phyloP scores from a whole-genome alignment of 2,888 invertebrate genomes.

The Plebejus anna region DNA sequence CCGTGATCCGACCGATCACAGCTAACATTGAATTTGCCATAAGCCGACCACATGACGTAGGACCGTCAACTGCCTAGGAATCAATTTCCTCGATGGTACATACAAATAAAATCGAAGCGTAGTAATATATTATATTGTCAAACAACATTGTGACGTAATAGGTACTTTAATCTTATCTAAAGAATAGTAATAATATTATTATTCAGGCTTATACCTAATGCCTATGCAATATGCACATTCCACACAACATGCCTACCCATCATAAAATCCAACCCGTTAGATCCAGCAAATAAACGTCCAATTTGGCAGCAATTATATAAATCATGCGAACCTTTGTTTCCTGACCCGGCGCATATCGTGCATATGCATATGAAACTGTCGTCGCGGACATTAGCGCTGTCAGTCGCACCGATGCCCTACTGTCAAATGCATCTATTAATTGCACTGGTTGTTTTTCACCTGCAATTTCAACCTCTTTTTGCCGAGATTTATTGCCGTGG shows the following conservation, averaged over 20 bases:
- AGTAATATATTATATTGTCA: too few relatives aligned
- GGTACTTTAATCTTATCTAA: too few relatives aligned
- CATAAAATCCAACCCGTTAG: conserved; percentile 3
- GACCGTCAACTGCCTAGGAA: too few relatives aligned
- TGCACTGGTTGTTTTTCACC: conserved; percentile 33
- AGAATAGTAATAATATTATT: too few relatives aligned
- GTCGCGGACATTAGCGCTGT: conserved; percentile 33
- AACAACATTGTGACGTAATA: too few relatives aligned
- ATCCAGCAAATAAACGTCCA: conserved; percentile 23
- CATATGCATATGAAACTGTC: conserved; percentile 34
- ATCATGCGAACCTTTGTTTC: conserved; percentile 32
- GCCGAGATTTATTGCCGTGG: not conserved
- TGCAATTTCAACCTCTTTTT: conserved; percentile 27
- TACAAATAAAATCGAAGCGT: too few relatives aligned
- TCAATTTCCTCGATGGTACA: too few relatives aligned
- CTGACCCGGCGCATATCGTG: conserved; percentile 23
- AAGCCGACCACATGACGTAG: too few relatives aligned
- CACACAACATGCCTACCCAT: not conserved
- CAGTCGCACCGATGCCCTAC: conserved; percentile 30
- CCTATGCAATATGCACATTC: not conserved
- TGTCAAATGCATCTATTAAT: conserved; percentile 30
- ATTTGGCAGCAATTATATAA: conserved; percentile 29
- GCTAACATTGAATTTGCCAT: too few relatives aligned
- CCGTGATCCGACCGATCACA: too few relatives aligned
- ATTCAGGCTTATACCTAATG: too few relatives aligned